Base-by-base conservation (phyloP, 2,888 invertebrate genomes). In the Sussaba pulchella region DNA sequence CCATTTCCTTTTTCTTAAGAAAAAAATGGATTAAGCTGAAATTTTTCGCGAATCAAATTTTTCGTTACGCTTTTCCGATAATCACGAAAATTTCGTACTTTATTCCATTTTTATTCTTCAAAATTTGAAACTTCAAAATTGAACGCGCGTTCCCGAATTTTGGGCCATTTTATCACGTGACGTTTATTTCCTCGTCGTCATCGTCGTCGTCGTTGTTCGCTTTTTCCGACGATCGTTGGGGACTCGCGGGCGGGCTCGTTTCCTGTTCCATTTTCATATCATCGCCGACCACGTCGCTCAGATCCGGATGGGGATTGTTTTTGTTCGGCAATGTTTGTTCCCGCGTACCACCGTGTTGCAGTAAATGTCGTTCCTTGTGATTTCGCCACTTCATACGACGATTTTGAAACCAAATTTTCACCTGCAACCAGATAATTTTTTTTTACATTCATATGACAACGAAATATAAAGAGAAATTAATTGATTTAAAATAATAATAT, bases 331-430 rank as follows among this genome's bases (percentile, higher is more conserved):
- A 93, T 0, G 99, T 99, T 92, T 98, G 98, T 89, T 99, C 99
- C 31, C 99, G 94, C 6, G 98, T 97, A 1, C 99, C 99, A 0
- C 99, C 99, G 19, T 96, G 96, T 0, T 99, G 98, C 24, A 99
- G 93, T 0, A 99, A 94, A 92, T 99, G 99, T 39, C 99, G 94
- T 92, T 99, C 99, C 93, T 99, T 99, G 3, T 98, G 98, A 93
- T 99, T 99, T 71, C 99, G 95, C 99, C 99, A 99, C 92, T 98
- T 99, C 99, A 99, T 99, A 72, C 99, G 96, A 0, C 99, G 96
- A 92, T 99, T 99, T 94, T 99, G 99, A 93, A 99, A 99, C 96
- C 96, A 96, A 81, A 97, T 96, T 92, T 96, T 96, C 76, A 96
- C 96, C 96, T 96, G 93, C 19, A 93, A 93, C n/a, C 36, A 74